A percentile compares a stretch with the other conserved stretches of the same genome.
Evolutionary conservation across 2,888 invertebrate species (phyloP).

Genomic region (Pegoplata infirma): DNA sequence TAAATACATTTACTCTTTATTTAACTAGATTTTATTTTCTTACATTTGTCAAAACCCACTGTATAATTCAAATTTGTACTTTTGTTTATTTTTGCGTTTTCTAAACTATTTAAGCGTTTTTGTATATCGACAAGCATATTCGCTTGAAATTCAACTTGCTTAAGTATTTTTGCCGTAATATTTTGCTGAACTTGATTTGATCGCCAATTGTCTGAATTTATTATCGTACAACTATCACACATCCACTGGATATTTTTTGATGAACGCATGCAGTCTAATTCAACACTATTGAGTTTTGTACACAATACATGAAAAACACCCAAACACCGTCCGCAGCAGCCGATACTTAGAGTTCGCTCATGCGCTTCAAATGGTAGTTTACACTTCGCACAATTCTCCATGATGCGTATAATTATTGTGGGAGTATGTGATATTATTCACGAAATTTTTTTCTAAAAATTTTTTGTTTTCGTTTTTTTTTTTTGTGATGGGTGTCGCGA

Average conservation of each 20-base stretch:
- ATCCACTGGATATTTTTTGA: slow-evolving; percentile 19
- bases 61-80: not conserved
- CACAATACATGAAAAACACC: slow-evolving; percentile 9
- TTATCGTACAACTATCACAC: slow-evolving; percentile 14
- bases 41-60: not conserved
- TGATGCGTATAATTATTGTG: not conserved
- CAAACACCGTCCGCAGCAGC: slow-evolving; percentile 9
- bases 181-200: not conserved
- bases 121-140: slow-evolving; percentile 13
- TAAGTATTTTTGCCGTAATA: not conserved
- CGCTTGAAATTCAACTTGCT: slow-evolving; percentile 10
- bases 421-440: too few relatives aligned
- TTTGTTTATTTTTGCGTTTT: not conserved
- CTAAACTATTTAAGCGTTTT: slow-evolving; percentile 9
- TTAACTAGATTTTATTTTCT: too few relatives aligned
- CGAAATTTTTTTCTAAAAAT: not conserved
- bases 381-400: slow-evolving; percentile 29
- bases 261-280: slow-evolving; percentile 1
- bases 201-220: not conserved
- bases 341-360: not conserved
- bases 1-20: too few relatives aligned
- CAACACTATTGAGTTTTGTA: slow-evolving; percentile 2
- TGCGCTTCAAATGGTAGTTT: slow-evolving; percentile 3
- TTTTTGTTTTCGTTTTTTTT: not conserved
- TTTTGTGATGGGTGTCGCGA: not conserved